Evolutionary conservation across 2,113 vertebrate genomes (phyloP).

Genomic region (Mungos mungo): DNA sequence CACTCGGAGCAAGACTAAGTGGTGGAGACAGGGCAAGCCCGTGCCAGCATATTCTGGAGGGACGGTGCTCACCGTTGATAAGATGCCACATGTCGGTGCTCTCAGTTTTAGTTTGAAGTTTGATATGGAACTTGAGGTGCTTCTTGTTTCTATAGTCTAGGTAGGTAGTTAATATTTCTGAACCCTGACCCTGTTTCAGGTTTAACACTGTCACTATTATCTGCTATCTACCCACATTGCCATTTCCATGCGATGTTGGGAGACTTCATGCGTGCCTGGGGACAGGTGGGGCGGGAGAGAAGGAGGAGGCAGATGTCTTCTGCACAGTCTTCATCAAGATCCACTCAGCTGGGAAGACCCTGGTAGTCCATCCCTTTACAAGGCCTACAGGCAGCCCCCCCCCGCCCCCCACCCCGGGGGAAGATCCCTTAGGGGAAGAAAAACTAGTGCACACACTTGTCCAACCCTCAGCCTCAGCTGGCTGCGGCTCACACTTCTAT

Average conservation of each 20-base stretch:
- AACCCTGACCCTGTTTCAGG: background rate
- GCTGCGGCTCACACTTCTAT: background rate
- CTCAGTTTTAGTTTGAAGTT: background rate
- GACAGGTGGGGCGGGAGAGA: background rate
- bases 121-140: background rate
- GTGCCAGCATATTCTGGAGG: no score
- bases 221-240: background rate
- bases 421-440: background rate
- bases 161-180: background rate
- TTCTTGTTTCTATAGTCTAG: background rate
- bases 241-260: background rate
- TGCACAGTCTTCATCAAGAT: background rate
- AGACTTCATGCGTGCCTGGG: background rate
- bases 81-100: background rate
- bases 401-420: rapidly evolving
- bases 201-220: background rate
- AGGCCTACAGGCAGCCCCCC: rapidly evolving
- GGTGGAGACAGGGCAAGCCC: background rate
- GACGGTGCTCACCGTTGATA: rapidly evolving
- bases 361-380: background rate
- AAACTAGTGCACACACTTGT: background rate
- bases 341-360: background rate
- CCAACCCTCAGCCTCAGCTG: no score
- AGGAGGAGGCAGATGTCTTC: background rate
- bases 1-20: background rate